Percentiles rank a stretch among this genome's conserved stretches.
Conservation (phyloP, 2,888 invertebrate genomes). For the Cryptocheilus praepositus region DNA sequence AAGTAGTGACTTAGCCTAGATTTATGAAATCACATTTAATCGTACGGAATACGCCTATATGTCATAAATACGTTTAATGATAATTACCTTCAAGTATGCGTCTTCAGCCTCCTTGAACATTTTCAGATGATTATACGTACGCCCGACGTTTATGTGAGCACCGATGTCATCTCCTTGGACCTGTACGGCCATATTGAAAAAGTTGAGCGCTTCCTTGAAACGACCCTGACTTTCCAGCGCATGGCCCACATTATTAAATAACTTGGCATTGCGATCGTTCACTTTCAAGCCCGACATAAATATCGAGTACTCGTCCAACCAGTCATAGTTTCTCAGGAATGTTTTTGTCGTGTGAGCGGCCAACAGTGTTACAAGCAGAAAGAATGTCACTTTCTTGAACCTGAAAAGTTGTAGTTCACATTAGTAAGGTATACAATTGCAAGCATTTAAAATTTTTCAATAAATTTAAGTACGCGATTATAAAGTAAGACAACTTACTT, state of each 20-base stretch:
- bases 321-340: constrained; percentile 91
- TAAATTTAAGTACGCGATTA: background rate
- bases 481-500: constrained; percentile 68
- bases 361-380: constrained; percentile 82
- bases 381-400: constrained; percentile 80
- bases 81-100: constrained; percentile 85
- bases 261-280: constrained; percentile 93
- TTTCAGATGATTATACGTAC: constrained; percentile 94
- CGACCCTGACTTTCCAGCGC: constrained; percentile 88
- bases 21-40: background rate
- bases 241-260: constrained; percentile 98
- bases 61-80: constrained; percentile 4
- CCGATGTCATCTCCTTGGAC: constrained; percentile 98
- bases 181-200: constrained; percentile 93
- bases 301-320: constrained; percentile 94
- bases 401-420: constrained; percentile 38
- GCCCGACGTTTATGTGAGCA: constrained; percentile 97
- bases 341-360: constrained; percentile 90
- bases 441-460: background rate
- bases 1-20: constrained; percentile 87
- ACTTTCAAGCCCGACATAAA: constrained; percentile 93
- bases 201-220: constrained; percentile 87
- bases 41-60: background rate
- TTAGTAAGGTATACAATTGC: background rate
- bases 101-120: constrained; percentile 93